phyloP scores from a whole-genome alignment of 2,888 invertebrate genomes.

The Eupeodes latifasciatus region DNA sequence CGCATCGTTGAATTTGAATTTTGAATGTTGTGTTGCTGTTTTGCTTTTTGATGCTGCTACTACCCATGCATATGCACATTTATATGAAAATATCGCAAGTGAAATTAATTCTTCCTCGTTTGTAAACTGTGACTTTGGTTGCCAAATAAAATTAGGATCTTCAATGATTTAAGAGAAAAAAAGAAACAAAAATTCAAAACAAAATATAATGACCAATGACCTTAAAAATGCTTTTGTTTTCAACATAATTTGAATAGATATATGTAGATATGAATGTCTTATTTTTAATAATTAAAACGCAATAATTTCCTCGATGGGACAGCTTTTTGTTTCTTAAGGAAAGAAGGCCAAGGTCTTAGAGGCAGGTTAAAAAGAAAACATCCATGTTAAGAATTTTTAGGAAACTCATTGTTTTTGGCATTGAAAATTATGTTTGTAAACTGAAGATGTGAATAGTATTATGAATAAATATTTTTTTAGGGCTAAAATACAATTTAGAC shows the following conservation, averaged over 20 bases:
- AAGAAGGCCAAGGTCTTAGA: too few species aligned
- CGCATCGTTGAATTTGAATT: conserved; percentile 45
- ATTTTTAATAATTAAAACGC: conserved; percentile 4
- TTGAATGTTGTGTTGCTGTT: conserved; percentile 19
- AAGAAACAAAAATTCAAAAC: background rate
- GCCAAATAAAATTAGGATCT: conserved; percentile 47
- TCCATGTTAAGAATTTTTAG: too few species aligned
- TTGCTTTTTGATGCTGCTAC: background rate
- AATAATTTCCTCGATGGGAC: background rate
- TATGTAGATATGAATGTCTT: background rate
- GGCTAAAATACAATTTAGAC: too few species aligned
- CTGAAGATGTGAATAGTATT: too few species aligned
- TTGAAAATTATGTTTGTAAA: too few species aligned
- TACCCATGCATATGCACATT: conserved; percentile 26
- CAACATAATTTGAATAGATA: conserved; percentile 22
- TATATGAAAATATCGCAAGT: background rate
- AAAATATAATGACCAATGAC: conserved; percentile 34
- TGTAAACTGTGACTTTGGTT: background rate
- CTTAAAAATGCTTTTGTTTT: conserved; percentile 59
- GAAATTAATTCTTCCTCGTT: conserved; percentile 55
- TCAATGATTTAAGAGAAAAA: conserved; percentile 19
- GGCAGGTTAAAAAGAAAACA: too few species aligned
- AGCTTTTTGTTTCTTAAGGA: background rate
- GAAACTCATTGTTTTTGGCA: too few species aligned
- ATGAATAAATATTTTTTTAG: too few species aligned